phyloP scores from a whole-genome alignment of 2,113 vertebrate species.

The Dascyllus trimaculatus region DNA sequence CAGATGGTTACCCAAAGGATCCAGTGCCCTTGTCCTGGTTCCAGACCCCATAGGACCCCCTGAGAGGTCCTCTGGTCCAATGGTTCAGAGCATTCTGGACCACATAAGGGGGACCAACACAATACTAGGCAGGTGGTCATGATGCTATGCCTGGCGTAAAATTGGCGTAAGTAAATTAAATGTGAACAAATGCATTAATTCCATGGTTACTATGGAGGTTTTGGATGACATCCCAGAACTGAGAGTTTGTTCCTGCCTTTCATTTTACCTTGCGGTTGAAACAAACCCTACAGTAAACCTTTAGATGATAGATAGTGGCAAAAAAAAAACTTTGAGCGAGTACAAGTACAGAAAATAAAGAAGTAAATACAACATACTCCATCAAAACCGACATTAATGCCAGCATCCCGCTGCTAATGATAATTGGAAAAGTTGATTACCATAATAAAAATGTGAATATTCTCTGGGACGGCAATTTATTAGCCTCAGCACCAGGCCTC shows the following conservation, averaged over 20 bases:
- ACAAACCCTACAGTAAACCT: not conserved
- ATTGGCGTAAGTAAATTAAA: slow-evolving; percentile 11
- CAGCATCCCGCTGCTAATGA: slow-evolving; percentile 44
- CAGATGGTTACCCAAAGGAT: too few relatives aligned
- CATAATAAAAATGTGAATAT: slow-evolving; percentile 64
- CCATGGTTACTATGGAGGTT: slow-evolving; percentile 11
- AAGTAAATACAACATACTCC: slow-evolving; percentile 37
- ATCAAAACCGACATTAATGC: slow-evolving; percentile 62
- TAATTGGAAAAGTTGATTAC: slow-evolving; percentile 55
- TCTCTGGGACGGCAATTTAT: slow-evolving; percentile 35
- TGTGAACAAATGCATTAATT: slow-evolving; percentile 35
- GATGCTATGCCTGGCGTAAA: too few relatives aligned
- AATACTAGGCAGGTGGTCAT: too few relatives aligned
- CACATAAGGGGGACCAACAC: too few relatives aligned
- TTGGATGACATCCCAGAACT: slow-evolving; percentile 3
- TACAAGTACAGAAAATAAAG: slow-evolving; percentile 5
- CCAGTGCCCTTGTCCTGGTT: too few relatives aligned
- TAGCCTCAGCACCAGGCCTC: slow-evolving; percentile 28
- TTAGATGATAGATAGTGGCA: slow-evolving; percentile 4
- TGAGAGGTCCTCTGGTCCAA: too few relatives aligned
- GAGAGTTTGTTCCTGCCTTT: slow-evolving; percentile 13
- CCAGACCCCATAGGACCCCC: too few relatives aligned
- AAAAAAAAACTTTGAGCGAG: slow-evolving; percentile 4
- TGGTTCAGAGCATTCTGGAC: too few relatives aligned
- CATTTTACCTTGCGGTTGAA: not conserved